phyloP scores from a whole-genome alignment of 2,888 invertebrate species.

The Lasioglossum villosulum region DNA sequence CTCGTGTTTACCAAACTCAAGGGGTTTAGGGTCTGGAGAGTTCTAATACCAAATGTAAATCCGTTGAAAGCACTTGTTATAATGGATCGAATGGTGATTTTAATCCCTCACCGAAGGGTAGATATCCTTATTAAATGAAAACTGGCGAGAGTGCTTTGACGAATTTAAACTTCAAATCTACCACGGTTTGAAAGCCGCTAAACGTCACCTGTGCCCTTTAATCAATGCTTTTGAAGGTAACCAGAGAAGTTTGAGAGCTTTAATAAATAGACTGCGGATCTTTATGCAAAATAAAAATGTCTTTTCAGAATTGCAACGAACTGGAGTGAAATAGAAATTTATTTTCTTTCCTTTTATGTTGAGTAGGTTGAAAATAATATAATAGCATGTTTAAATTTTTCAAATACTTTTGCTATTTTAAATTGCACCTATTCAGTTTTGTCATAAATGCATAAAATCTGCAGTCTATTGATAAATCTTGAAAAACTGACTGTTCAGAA shows the following conservation, averaged over 20 bases:
- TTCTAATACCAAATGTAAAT: slow-evolving; percentile 3
- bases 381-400: too few relatives aligned
- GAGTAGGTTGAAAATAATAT: too few relatives aligned
- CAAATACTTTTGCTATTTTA: too few relatives aligned
- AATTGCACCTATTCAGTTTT: too few relatives aligned
- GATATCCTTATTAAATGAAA: neutral
- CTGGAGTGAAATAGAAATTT: too few relatives aligned
- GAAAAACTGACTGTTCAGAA: neutral
- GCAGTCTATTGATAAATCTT: neutral
- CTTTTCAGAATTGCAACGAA: too few relatives aligned
- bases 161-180: neutral
- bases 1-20: neutral
- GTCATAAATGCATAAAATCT: too few relatives aligned
- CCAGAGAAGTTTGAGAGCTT: neutral
- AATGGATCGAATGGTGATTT: neutral
- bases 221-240: neutral
- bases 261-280: too few relatives aligned
- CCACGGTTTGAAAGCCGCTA: neutral
- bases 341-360: too few relatives aligned
- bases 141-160: neutral
- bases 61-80: slow-evolving; percentile 3
- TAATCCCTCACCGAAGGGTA: neutral
- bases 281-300: too few relatives aligned
- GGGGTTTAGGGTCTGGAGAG: neutral
- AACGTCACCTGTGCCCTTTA: neutral